Evolutionary conservation across 2,113 vertebrate species (phyloP), one percentile per base, ranked within the genome.

Genomic region (Montifringilla adamsi): DNA sequence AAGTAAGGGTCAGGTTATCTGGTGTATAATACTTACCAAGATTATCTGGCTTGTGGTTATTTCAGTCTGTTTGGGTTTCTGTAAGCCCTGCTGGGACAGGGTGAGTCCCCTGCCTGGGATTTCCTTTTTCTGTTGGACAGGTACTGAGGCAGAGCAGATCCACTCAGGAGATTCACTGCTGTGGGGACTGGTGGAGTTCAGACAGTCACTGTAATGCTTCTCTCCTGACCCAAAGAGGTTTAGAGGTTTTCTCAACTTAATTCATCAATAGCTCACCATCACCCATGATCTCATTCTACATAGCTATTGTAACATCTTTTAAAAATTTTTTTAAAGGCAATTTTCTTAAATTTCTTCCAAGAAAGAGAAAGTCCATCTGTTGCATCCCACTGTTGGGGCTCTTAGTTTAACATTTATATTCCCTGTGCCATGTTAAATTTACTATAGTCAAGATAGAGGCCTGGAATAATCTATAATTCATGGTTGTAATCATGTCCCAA

Each of bases 191-290:
- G 13, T 75, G 52, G 30, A 27, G 15, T n/a, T 76, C 18, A 16
- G 11, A 37, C 7, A 15, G 6, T 17, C 26, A 4, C 15, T 60
- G 12, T 33, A 16, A 56, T 0, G 0, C 30, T 89, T 50, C 16
- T 64, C 2, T 80, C 22, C 39, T 52, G 75, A 47, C 15, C 18
- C 14, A 11, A 39, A 73, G 30, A 49, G 17, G 3, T 76, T 75
- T 47, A 30, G 27, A 46, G 11, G 3, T 76, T 76, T 60, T 11
- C 53, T 80, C 41, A 44, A 50, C 15, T 58, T 55, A 33, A 75
- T 58, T 15, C 13, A 22, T n/a, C 27, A 28, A 28, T 18, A 47
- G 33, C 30, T 84, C 46, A 56, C 27, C 31, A 11, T 33, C 17
- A 33, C 47, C 23, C 31, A 4, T 21, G 15, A 24, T 83, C 27